These are phyloP conservation scores for Botia almorhae DNA, from an alignment of 2,797 vertebrate genomes.

Conservation along the genomic window DNA sequence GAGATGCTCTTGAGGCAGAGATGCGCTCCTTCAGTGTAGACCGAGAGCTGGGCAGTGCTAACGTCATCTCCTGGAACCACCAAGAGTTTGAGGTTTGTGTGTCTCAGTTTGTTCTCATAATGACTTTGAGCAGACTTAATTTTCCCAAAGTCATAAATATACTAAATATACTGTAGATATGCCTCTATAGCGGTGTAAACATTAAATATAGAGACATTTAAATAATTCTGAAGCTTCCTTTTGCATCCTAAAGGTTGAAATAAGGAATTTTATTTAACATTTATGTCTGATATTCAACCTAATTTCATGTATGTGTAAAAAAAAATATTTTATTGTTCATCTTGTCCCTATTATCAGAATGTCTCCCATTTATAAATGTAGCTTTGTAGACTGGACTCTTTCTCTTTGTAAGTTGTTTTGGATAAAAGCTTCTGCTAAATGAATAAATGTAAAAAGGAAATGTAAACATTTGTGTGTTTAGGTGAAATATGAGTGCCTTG, in stretches of 20 bases:
- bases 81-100: slow-evolving; percentile 93
- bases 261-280: background rate
- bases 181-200: background rate
- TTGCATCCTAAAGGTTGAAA: background rate
- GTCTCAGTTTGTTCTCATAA: background rate
- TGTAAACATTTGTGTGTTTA: slow-evolving; percentile 65
- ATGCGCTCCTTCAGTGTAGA: slow-evolving; percentile 95
- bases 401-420: too few relatives aligned
- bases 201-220: background rate
- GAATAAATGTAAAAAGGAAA: too few relatives aligned
- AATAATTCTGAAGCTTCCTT: background rate
- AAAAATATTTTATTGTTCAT: too few relatives aligned
- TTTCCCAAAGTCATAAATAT: too few relatives aligned
- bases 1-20: slow-evolving; percentile 93
- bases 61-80: slow-evolving; percentile 97
- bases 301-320: too few relatives aligned
- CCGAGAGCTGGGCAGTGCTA: slow-evolving; percentile 93
- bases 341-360: too few relatives aligned
- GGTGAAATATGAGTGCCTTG: slow-evolving; percentile 98
- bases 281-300: too few relatives aligned
- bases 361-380: too few relatives aligned
- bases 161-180: too few relatives aligned
- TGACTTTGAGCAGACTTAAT: background rate
- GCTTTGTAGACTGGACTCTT: too few relatives aligned
- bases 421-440: too few relatives aligned